These are phyloP conservation scores for Pavo muticus DNA, from an alignment of 2,113 vertebrate species.

Conservation along the genomic window DNA sequence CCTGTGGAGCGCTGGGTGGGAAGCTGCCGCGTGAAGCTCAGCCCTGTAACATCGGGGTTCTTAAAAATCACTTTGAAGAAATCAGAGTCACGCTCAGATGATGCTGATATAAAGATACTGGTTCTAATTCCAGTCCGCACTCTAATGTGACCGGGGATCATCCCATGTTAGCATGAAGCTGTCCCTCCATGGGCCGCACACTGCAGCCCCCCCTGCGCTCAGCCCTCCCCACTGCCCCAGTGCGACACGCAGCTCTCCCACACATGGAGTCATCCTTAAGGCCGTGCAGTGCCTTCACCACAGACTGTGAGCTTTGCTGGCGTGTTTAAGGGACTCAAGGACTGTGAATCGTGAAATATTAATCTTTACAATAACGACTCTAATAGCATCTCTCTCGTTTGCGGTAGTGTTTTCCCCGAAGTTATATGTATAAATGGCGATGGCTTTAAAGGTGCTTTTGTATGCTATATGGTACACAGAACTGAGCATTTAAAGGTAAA, in stretches of 20 bases:
- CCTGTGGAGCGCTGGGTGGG: slow-evolving; percentile 29
- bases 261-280: neutral
- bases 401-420: neutral
- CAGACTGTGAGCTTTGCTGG: neutral
- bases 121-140: neutral
- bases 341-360: neutral
- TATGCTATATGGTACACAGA: neutral
- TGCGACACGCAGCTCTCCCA: neutral
- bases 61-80: neutral
- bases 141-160: neutral
- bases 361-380: neutral
- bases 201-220: too few species aligned
- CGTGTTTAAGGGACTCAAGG: neutral
- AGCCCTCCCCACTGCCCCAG: too few species aligned
- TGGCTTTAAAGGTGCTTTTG: neutral
- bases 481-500: neutral
- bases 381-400: neutral
- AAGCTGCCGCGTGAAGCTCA: slow-evolving; percentile 16
- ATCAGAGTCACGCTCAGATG: neutral
- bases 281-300: fast-evolving
- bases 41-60: neutral
- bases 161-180: fast-evolving
- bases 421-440: neutral
- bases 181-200: too few species aligned
- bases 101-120: slow-evolving; percentile 6